Evolutionary conservation across 53 echinoderm and acorn worm genomes (phyloP).

Genomic region (Luidia sarsii): DNA sequence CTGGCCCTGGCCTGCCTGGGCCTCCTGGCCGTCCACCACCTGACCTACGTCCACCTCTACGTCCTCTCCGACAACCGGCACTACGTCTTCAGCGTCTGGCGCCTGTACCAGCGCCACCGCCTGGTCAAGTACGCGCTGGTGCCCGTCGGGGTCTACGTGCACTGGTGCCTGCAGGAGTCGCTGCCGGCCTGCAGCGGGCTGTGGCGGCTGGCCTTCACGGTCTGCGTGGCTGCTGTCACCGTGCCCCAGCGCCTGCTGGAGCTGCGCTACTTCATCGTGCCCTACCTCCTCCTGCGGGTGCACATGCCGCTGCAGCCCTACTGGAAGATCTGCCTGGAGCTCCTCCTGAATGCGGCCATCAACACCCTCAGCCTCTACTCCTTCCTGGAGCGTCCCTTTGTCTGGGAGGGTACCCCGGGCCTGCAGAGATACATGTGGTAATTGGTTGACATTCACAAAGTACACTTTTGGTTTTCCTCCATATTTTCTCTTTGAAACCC

Average conservation of each 20-base stretch:
- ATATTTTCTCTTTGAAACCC: too few species aligned
- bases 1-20: slow-evolving; percentile 49
- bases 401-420: slow-evolving; percentile 74
- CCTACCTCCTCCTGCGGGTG: slow-evolving; percentile 78
- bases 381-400: slow-evolving; percentile 80
- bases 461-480: background rate
- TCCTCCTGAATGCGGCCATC: slow-evolving; percentile 69
- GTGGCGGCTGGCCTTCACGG: slow-evolving; percentile 72
- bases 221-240: slow-evolving; percentile 71
- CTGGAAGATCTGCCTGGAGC: slow-evolving; percentile 68
- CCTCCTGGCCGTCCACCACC: slow-evolving; percentile 58
- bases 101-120: slow-evolving; percentile 72
- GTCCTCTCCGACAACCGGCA: slow-evolving; percentile 96
- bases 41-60: slow-evolving; percentile 87
- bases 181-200: slow-evolving; percentile 67
- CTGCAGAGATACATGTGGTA: slow-evolving; percentile 94
- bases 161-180: slow-evolving; percentile 82
- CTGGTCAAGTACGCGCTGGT: slow-evolving; percentile 69
- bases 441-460: background rate
- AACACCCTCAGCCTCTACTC: slow-evolving; percentile 73
- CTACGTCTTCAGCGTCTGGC: slow-evolving; percentile 92
- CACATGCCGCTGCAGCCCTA: slow-evolving; percentile 70
- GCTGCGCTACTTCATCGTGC: slow-evolving; percentile 93
- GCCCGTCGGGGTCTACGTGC: slow-evolving; percentile 77
- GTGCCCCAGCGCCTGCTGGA: slow-evolving; percentile 92